A percentile compares a stretch with the other conserved stretches of the same genome.
Conservation (phyloP, 2,888 invertebrate genomes). For the Siphonodentalium dalli region DNA sequence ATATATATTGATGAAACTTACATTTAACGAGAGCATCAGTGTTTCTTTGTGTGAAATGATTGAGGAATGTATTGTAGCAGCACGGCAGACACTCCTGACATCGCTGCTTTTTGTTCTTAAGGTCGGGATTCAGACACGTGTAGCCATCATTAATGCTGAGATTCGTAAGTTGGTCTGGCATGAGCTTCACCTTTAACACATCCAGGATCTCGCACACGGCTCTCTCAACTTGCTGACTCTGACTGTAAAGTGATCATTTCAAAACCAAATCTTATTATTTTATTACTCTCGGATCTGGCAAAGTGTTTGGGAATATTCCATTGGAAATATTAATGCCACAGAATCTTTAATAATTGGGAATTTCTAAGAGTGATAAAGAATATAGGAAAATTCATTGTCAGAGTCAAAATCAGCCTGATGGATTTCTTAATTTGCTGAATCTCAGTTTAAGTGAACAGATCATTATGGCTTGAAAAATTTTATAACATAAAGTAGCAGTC, state of each 20-base stretch:
- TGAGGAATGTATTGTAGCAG: constrained; percentile 59
- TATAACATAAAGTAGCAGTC: too few relatives aligned
- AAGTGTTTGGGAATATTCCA: too few relatives aligned
- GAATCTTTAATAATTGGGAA: too few relatives aligned
- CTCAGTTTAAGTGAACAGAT: too few relatives aligned
- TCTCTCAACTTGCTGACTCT: constrained; percentile 62
- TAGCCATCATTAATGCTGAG: constrained; percentile 55
- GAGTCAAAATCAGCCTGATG: too few relatives aligned
- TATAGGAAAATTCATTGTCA: too few relatives aligned
- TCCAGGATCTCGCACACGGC: constrained; percentile 64
- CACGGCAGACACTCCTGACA: constrained; percentile 63
- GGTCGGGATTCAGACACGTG: constrained; percentile 50
- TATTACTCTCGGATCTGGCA: too few relatives aligned
- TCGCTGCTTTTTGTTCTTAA: constrained; percentile 59
- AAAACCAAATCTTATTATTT: too few relatives aligned
- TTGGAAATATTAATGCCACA: too few relatives aligned
- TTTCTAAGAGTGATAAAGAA: too few relatives aligned
- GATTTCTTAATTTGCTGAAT: too few relatives aligned
- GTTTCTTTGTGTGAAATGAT: constrained; percentile 83
- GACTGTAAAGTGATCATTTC: constrained; percentile 52
- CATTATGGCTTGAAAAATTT: too few relatives aligned
- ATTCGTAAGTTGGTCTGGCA: constrained; percentile 68
- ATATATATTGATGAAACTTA: constrained; percentile 27
- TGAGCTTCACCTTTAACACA: constrained; percentile 56
- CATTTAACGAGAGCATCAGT: constrained; percentile 84